These are phyloP conservation scores for Aethina tumida DNA, from an alignment of 1,140 invertebrate species.

Conservation along the genomic window DNA sequence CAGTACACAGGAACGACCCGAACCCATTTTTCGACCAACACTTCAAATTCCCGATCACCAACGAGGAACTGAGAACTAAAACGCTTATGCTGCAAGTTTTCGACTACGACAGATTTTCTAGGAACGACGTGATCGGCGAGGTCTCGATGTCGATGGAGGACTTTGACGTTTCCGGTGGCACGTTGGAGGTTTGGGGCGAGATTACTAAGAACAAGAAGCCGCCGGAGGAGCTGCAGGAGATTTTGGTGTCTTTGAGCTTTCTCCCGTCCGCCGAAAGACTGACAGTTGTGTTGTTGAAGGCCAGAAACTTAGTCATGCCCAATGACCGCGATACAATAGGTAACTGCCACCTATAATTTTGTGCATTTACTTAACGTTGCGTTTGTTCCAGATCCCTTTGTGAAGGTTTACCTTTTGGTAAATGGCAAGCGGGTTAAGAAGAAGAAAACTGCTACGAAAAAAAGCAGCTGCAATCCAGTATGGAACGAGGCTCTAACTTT, in stretches of 20 bases:
- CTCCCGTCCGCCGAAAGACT: slow-evolving; percentile 77
- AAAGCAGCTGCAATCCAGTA: slow-evolving; percentile 79
- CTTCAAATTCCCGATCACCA: slow-evolving; percentile 76
- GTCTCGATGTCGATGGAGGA: slow-evolving; percentile 59
- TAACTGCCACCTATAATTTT: slow-evolving; percentile 24
- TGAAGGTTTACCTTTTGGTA: slow-evolving; percentile 81
- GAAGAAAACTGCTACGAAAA: slow-evolving; percentile 85
- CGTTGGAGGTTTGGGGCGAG: slow-evolving; percentile 70
- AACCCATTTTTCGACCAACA: slow-evolving; percentile 76
- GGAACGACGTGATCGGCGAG: slow-evolving; percentile 70
- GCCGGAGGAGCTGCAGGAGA: slow-evolving; percentile 67
- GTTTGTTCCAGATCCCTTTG: slow-evolving; percentile 66
- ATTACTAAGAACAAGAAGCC: slow-evolving; percentile 64
- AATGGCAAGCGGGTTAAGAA: slow-evolving; percentile 77
- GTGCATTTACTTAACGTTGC: slow-evolving; percentile 4
- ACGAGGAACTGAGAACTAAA: slow-evolving; percentile 67
- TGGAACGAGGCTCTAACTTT: slow-evolving; percentile 93
- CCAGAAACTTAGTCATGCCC: slow-evolving; percentile 65
- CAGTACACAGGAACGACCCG: slow-evolving; percentile 62
- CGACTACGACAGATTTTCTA: slow-evolving; percentile 48
- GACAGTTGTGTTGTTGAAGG: slow-evolving; percentile 74
- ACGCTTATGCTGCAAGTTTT: slow-evolving; percentile 59
- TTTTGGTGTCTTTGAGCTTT: slow-evolving; percentile 74
- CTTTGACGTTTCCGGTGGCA: slow-evolving; percentile 56
- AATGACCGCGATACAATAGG: slow-evolving; percentile 53